Percentiles rank a stretch among this genome's conserved stretches.
These are phyloP conservation scores for Microcaecilia unicolor DNA, from an alignment of 2,797 vertebrate genomes.

Conservation along the genomic window DNA sequence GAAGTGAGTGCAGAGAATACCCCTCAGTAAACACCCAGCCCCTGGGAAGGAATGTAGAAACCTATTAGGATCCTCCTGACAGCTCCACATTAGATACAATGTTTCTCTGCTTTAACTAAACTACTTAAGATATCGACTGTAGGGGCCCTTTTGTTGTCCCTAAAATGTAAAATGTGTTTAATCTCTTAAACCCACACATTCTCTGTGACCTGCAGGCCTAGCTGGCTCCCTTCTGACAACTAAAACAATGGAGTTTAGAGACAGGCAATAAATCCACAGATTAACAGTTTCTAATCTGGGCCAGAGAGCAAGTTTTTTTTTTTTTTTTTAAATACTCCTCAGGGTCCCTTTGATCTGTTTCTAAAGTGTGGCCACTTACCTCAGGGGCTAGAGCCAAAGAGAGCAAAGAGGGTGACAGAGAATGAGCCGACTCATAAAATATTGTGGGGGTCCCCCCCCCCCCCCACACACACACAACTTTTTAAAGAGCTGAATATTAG, in stretches of 20 bases:
- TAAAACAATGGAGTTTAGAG: conserved; percentile 20
- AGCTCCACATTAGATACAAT: conserved; percentile 17
- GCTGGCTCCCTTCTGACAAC: conserved; percentile 7
- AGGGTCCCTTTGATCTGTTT: conserved; percentile 2
- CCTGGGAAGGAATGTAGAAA: conserved; percentile 9
- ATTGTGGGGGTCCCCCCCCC: too few relatives aligned
- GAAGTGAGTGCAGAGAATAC: conserved; percentile 9
- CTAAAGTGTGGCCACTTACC: background rate
- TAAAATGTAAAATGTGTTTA: conserved; percentile 22
- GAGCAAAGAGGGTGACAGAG: background rate
- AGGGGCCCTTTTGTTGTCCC: conserved; percentile 13
- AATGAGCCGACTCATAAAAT: too few relatives aligned
- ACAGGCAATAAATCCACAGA: conserved; percentile 19
- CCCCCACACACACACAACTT: too few relatives aligned
- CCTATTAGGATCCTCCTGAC: conserved; percentile 13
- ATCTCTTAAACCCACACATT: conserved; percentile 20
- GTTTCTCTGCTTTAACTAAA: conserved; percentile 18
- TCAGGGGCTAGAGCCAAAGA: background rate
- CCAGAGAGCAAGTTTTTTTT: conserved; percentile 1
- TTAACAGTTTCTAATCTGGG: conserved; percentile 15
- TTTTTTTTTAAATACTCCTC: background rate
- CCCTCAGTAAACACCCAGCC: conserved; percentile 8
- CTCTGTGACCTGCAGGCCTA: conserved; percentile 9
- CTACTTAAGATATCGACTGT: conserved; percentile 19
- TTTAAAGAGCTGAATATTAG: too few relatives aligned